Evolutionary conservation across 2,888 invertebrate genomes (phyloP).

Genomic region (Chloroclysta siterata): DNA sequence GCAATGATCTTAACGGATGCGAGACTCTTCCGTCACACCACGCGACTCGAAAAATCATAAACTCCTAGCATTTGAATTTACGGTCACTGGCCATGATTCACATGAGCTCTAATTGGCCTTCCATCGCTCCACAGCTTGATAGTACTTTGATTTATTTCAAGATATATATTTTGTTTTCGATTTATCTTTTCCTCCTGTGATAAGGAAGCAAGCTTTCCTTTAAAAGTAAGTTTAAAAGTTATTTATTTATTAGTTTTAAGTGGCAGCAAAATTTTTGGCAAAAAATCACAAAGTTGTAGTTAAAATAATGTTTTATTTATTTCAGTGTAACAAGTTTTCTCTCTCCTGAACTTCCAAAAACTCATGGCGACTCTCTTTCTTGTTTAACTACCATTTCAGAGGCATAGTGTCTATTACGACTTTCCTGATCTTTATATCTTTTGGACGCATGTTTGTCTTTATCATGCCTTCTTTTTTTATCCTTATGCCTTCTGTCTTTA

Average conservation of each 20-base stretch:
- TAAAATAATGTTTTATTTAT: not conserved
- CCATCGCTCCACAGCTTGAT: not conserved
- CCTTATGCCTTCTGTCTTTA: constrained; percentile 19
- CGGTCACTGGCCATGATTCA: constrained; percentile 30
- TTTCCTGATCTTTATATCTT: constrained; percentile 4
- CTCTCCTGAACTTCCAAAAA: not conserved
- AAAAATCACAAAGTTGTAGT: not conserved
- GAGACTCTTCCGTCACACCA: constrained; percentile 40
- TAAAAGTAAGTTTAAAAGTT: no score
- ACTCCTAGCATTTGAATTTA: constrained; percentile 22
- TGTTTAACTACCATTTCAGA: constrained; percentile 28
- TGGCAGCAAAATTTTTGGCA: not conserved
- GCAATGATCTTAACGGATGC: constrained; percentile 37
- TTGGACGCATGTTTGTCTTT: constrained; percentile 12
- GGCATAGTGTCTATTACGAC: constrained; percentile 1
- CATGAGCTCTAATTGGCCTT: constrained; percentile 5
- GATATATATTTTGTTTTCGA: not conserved
- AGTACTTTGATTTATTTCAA: not conserved
- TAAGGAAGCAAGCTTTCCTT: no score
- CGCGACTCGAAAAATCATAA: constrained; percentile 31
- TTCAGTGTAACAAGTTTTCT: not conserved
- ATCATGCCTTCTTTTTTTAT: constrained; percentile 11
- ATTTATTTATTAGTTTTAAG: not conserved
- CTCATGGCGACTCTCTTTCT: constrained; percentile 31
- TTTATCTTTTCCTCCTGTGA: no score